phyloP scores from a whole-genome alignment of 2,113 vertebrate genomes.

The Cyphomyrus plagiostoma region DNA sequence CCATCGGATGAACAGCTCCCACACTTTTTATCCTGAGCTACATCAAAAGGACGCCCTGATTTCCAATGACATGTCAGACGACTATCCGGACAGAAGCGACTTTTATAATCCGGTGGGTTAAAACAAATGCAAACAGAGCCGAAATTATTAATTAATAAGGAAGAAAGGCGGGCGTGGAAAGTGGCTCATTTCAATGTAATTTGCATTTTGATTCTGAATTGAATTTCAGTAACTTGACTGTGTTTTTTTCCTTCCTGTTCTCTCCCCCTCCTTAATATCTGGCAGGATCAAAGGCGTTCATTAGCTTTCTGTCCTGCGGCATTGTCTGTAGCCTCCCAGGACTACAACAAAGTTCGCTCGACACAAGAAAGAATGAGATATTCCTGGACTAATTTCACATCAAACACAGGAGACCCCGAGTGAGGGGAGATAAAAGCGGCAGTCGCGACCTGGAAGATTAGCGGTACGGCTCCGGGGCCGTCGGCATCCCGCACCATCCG shows the following conservation, averaged over 20 bases:
- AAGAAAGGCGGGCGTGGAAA: constrained; percentile 34
- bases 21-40: constrained; percentile 44
- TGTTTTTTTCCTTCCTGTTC: constrained; percentile 22
- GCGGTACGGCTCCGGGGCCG: constrained; percentile 49
- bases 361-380: constrained; percentile 47
- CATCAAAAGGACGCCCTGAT: constrained; percentile 45
- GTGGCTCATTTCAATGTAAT: constrained; percentile 50
- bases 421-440: constrained; percentile 47
- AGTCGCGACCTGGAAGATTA: constrained; percentile 42
- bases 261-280: constrained; percentile 53
- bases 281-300: constrained; percentile 62
- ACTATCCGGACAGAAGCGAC: constrained; percentile 34
- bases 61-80: constrained; percentile 46
- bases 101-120: constrained; percentile 39
- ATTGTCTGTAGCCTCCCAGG: constrained; percentile 58
- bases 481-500: constrained; percentile 31
- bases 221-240: constrained; percentile 48
- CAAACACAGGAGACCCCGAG: constrained; percentile 49
- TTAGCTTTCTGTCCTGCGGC: constrained; percentile 56
- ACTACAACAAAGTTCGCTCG: constrained; percentile 47
- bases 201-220: constrained; percentile 58
- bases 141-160: constrained; percentile 51
- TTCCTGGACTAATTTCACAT: constrained; percentile 61
- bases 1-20: constrained; percentile 44
- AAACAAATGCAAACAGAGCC: constrained; percentile 45